These are phyloP conservation scores for Cottus gobio DNA, from an alignment of 2,113 vertebrate genomes.

Conservation along the genomic window DNA sequence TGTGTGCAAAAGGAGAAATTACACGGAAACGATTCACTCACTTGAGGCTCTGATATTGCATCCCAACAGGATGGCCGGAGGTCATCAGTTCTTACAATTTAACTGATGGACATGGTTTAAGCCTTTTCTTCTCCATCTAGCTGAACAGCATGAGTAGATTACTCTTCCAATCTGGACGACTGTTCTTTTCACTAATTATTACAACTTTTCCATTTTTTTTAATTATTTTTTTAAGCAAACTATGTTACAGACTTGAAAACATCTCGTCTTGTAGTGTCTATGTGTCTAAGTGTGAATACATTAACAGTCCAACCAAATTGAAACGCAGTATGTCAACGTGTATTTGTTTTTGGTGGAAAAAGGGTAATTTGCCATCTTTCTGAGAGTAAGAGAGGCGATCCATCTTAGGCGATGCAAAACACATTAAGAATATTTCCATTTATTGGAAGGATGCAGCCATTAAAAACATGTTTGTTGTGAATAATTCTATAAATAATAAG, in stretches of 20 bases:
- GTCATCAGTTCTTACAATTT: slow-evolving; percentile 28
- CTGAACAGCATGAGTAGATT: slow-evolving; percentile 4
- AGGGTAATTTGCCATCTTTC: neutral
- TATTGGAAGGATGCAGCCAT: neutral
- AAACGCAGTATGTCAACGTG: neutral
- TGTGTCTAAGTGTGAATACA: neutral
- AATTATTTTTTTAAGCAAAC: neutral
- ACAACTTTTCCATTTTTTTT: neutral
- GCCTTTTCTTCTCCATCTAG: slow-evolving; percentile 21
- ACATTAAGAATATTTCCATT: neutral
- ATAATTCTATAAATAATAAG: neutral
- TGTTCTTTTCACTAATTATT: neutral
- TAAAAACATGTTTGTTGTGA: neutral
- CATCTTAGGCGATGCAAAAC: neutral
- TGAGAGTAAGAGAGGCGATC: neutral
- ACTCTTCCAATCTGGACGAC: neutral
- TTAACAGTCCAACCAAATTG: neutral
- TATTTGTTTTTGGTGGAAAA: neutral
- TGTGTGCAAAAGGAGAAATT: slow-evolving; percentile 17
- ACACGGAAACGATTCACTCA: slow-evolving; percentile 22
- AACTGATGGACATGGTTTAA: slow-evolving; percentile 23
- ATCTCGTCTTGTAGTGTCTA: neutral
- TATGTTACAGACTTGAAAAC: neutral
- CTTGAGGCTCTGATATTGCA: slow-evolving; percentile 24
- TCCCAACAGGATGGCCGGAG: slow-evolving; percentile 10